A percentile compares a stretch with the other conserved stretches of the same genome.
Evolutionary conservation across 1,140 invertebrate species (phyloP).

Genomic region (Agrilus planipennis): DNA sequence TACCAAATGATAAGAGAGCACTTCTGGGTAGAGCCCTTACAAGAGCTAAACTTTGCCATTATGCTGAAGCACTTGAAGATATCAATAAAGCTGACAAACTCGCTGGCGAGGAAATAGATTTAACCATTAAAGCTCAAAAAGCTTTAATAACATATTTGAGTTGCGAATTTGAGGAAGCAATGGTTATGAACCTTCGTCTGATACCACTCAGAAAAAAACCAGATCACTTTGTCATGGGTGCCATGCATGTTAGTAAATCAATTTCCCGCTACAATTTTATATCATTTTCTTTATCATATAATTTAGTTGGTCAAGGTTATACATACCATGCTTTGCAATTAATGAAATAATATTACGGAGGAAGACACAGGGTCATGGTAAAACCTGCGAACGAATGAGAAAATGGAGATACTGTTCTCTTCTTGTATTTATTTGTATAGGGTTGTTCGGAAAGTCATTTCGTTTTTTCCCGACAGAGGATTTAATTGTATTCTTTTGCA

Average conservation of each 20-base stretch:
- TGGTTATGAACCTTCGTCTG: conserved; percentile 39
- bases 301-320: no score
- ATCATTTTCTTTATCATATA: no score
- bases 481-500: no score
- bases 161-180: conserved; percentile 42
- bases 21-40: conserved; percentile 37
- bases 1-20: conserved; percentile 37
- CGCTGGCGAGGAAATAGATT: conserved; percentile 35
- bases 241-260: conserved; percentile 28
- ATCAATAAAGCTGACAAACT: conserved; percentile 38
- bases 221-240: conserved; percentile 40
- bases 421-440: no score
- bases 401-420: no score
- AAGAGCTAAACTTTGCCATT: conserved; percentile 37
- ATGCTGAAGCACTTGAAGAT: conserved; percentile 38
- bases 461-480: no score
- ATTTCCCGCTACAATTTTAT: no score
- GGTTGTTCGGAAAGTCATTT: no score
- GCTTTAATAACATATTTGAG: conserved; percentile 41
- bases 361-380: no score
- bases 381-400: no score
- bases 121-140: conserved; percentile 38
- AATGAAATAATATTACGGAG: no score
- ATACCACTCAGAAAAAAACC: conserved; percentile 37
- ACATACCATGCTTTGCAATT: no score